These are phyloP conservation scores for Ptilonorhynchus violaceus DNA, from an alignment of 2,113 vertebrate genomes.

Conservation along the genomic window DNA sequence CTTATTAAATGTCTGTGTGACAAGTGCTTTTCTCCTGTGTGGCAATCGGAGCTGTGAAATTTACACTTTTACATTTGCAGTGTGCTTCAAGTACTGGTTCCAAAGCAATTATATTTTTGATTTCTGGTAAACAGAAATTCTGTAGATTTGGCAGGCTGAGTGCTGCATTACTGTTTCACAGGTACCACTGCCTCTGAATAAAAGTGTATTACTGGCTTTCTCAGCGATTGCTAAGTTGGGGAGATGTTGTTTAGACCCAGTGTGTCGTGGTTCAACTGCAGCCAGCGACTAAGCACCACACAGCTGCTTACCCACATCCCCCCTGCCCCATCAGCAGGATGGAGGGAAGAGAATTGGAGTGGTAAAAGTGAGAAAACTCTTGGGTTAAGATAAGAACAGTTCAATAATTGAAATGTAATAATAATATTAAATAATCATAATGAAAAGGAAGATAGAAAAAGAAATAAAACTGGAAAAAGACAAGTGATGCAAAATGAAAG, in stretches of 20 bases:
- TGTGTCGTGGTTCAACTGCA: not conserved
- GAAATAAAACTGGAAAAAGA: not conserved
- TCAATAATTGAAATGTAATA: not conserved
- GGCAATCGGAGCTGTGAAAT: not conserved
- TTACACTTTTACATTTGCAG: not conserved
- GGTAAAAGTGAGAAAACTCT: accelerated
- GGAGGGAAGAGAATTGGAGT: not conserved
- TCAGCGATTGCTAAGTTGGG: not conserved
- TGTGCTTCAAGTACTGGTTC: not conserved
- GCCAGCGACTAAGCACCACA: not conserved
- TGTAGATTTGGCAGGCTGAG: not conserved
- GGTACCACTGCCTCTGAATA: not conserved
- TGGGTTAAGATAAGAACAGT: not conserved
- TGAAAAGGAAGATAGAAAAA: not conserved
- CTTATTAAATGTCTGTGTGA: not conserved
- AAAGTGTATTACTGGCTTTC: not conserved
- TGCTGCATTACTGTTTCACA: not conserved
- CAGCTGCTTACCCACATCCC: not conserved
- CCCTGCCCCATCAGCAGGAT: not conserved
- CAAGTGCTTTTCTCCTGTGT: not conserved
- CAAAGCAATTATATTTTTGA: not conserved
- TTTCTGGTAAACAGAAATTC: not conserved
- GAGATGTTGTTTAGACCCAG: not conserved
- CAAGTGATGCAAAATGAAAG: not conserved
- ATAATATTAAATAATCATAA: not conserved